A percentile compares a stretch with the other conserved stretches of the same genome.
Evolutionary conservation across 2,888 invertebrate genomes (phyloP).

Genomic region (Hirtodrosophila trivittata): DNA sequence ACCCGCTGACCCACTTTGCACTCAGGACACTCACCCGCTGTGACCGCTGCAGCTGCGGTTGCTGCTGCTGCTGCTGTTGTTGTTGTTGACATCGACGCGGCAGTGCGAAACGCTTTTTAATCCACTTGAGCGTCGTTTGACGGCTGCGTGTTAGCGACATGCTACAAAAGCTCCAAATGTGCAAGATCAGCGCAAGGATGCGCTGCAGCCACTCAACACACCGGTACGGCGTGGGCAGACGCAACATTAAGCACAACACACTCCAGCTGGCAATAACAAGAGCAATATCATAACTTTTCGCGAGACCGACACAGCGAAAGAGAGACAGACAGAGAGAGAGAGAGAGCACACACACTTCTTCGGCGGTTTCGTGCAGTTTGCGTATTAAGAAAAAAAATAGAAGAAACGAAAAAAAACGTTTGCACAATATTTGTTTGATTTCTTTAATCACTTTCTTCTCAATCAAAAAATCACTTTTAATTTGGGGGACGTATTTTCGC

Average conservation of each 20-base stretch:
- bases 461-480: conserved; percentile 20
- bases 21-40: conserved; percentile 46
- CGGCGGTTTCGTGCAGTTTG: background rate
- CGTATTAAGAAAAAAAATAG: background rate
- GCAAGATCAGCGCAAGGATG: conserved; percentile 72
- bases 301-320: conserved; percentile 8
- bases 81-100: conserved; percentile 49
- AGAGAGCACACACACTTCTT: background rate
- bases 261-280: conserved; percentile 19
- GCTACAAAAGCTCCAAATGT: conserved; percentile 65
- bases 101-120: conserved; percentile 73
- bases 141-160: conserved; percentile 79
- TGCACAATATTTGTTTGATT: conserved; percentile 19
- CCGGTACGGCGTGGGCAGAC: conserved; percentile 55
- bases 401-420: background rate
- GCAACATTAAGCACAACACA: conserved; percentile 57
- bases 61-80: conserved; percentile 13
- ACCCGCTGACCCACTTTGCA: conserved; percentile 51
- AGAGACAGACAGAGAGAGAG: conserved; percentile 5
- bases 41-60: conserved; percentile 8
- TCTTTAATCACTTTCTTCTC: conserved; percentile 38
- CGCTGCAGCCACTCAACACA: conserved; percentile 77
- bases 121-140: conserved; percentile 80
- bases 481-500: conserved; percentile 15
- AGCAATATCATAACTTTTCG: conserved; percentile 54